Evolutionary conservation across 2,888 invertebrate species (phyloP).

Genomic region (Meghimatium bilineatum): DNA sequence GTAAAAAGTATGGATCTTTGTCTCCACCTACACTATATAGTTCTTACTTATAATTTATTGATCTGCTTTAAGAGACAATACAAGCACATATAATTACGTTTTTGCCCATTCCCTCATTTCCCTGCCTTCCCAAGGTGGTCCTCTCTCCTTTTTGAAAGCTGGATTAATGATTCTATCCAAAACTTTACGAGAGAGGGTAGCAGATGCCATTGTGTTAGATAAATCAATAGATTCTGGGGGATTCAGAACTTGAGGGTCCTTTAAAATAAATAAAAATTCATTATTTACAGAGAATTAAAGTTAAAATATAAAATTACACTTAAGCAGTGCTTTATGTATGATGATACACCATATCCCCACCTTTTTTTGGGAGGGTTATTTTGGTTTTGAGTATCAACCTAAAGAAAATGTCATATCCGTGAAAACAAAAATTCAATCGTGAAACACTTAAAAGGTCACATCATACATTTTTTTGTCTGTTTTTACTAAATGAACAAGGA

Average conservation of each 20-base stretch:
- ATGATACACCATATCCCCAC: too few species aligned
- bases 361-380: too few species aligned
- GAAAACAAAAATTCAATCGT: too few species aligned
- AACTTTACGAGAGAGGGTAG: slow-evolving; percentile 64
- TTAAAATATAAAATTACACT: not conserved
- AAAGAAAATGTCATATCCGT: too few species aligned
- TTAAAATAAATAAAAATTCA: slow-evolving; percentile 20
- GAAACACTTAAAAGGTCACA: too few species aligned
- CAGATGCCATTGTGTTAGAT: slow-evolving; percentile 71
- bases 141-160: slow-evolving; percentile 56
- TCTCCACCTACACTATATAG: too few species aligned
- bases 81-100: slow-evolving; percentile 62
- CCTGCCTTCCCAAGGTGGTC: slow-evolving; percentile 73
- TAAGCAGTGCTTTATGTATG: too few species aligned
- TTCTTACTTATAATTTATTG: not conserved
- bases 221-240: slow-evolving; percentile 72
- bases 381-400: too few species aligned
- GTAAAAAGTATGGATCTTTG: too few species aligned
- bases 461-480: too few species aligned
- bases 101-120: slow-evolving; percentile 72
- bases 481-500: too few species aligned
- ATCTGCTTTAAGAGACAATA: not conserved
- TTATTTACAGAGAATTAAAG: not conserved
- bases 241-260: slow-evolving; percentile 71
- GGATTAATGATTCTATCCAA: slow-evolving; percentile 73